A percentile compares a stretch with the other conserved stretches of the same genome.
These are phyloP conservation scores for Pedicia rivosa DNA, from an alignment of 2,888 invertebrate genomes.

Conservation along the genomic window DNA sequence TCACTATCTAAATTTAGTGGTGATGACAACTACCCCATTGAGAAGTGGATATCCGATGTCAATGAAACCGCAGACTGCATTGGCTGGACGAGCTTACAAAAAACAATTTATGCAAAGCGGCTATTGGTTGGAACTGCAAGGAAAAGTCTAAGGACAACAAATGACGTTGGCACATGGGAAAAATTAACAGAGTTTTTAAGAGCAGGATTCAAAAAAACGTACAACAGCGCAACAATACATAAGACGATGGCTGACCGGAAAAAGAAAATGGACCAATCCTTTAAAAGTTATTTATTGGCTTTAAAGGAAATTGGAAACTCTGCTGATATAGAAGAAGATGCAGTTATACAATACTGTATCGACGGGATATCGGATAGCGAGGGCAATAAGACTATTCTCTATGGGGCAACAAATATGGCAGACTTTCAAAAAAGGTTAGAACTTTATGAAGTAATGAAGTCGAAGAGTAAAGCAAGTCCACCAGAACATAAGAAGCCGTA, in stretches of 20 bases:
- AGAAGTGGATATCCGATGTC: conserved; percentile 6
- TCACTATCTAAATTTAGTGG: conserved; percentile 2
- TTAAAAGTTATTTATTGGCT: conserved; percentile 6
- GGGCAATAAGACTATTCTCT: conserved; percentile 14
- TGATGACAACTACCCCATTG: conserved; percentile 5
- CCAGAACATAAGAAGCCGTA: background rate
- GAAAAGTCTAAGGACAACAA: conserved; percentile 6
- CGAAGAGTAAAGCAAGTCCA: background rate
- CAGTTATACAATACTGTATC: conserved; percentile 17
- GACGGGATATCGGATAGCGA: conserved; percentile 16
- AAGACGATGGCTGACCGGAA: conserved; percentile 1
- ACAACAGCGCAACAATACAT: conserved; percentile 6
- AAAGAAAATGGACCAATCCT: conserved; percentile 4
- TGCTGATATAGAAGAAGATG: conserved; percentile 14
- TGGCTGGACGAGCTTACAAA: conserved; percentile 7
- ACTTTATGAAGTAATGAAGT: conserved; percentile 3
- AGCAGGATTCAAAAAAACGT: conserved; percentile 5
- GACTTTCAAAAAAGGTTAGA: conserved; percentile 5
- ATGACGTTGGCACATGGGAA: conserved; percentile 5
- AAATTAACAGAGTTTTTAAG: conserved; percentile 2
- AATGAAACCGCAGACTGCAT: conserved; percentile 2
- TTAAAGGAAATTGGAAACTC: conserved; percentile 15
- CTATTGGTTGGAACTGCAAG: conserved; percentile 7
- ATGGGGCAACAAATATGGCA: conserved; percentile 11
- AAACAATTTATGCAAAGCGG: conserved; percentile 5